These are phyloP conservation scores for Pseudochromis fuscus DNA, from an alignment of 2,797 vertebrate species.

Conservation along the genomic window DNA sequence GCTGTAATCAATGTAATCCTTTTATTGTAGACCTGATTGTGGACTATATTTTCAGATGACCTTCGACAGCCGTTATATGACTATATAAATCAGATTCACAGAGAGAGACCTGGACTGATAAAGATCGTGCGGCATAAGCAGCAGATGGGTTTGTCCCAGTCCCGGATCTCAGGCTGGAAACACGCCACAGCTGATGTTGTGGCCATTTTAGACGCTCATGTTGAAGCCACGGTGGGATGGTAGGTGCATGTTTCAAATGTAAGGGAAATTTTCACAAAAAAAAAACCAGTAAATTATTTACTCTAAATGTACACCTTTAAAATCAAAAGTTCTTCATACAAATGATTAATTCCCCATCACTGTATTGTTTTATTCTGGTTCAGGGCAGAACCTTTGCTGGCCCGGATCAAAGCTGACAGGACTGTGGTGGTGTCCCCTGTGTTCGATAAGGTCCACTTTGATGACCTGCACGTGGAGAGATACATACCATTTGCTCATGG, in stretches of 20 bases:
- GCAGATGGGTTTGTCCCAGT: slow-evolving; percentile 80
- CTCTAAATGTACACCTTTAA: too few relatives aligned
- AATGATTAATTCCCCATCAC: background rate
- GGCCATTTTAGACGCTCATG: slow-evolving; percentile 84
- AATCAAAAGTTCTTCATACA: too few relatives aligned
- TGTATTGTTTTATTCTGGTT: too few relatives aligned
- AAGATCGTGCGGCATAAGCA: slow-evolving; percentile 74
- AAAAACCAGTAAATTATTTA: too few relatives aligned
- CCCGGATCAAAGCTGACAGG: slow-evolving; percentile 82
- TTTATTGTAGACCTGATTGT: slow-evolving; percentile 23
- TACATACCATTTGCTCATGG: slow-evolving; percentile 69
- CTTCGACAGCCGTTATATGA: slow-evolving; percentile 53
- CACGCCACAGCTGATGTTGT: slow-evolving; percentile 81
- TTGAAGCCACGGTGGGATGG: slow-evolving; percentile 82
- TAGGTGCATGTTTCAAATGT: slow-evolving; percentile 11
- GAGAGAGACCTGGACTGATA: slow-evolving; percentile 68
- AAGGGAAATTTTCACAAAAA: background rate
- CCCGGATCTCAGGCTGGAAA: slow-evolving; percentile 79
- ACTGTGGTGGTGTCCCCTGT: slow-evolving; percentile 81
- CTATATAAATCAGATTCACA: slow-evolving; percentile 62
- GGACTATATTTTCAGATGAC: slow-evolving; percentile 61
- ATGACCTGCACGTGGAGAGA: slow-evolving; percentile 74
- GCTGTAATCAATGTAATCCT: background rate
- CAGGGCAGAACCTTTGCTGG: slow-evolving; percentile 85
- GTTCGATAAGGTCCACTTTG: slow-evolving; percentile 82